Base-by-base conservation (phyloP, 2,888 invertebrate species). In the Xestia rhomboidea region DNA sequence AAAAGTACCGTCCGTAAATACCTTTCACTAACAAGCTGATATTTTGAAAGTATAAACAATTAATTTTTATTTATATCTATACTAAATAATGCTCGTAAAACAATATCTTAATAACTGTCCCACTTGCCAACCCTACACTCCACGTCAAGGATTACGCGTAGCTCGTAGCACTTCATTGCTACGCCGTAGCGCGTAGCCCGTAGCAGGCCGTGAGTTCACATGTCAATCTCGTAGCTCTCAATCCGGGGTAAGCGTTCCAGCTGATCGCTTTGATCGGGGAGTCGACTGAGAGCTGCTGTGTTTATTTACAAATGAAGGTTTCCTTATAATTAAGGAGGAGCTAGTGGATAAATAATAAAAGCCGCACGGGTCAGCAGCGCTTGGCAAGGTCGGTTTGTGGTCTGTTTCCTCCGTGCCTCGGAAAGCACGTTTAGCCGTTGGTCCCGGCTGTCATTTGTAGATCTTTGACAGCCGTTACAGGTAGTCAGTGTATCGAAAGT, bases 161-260 rank as follows among this genome's bases (percentile, higher is more conserved):
- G 85, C 76, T 73, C 88, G 88, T 85, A 86, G 87, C 88, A 64
- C 78, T 78, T 66, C 81, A 82, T 80, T 76, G 71, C 81, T 89
- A 89, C 90, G 84, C 41, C 79, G 83, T 78, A 84, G 82, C 86
- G 24, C 76, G 67, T 79, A 74, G 60, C 60, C 21, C 90, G 90
- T 89, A 90, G 90, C 91, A 92, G 83, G 71, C 85, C 86, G 90
- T 68, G 83, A 82, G 88, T 89, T 91, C 92, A 81, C 88, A 89
- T 85, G 89, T 89, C 90, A 84, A 81, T 76, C 77, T 68, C 15
- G 27, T 64, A n/a, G 41, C 68, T 60, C 76, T 81, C 77, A 73
- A 83, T 85, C 77, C 77, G 38, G 60, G 79, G 78, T 76, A 27
- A 82, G n/a, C 30, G 66, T 70, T 77, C 73, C 73, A 80, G 69